phyloP scores from a whole-genome alignment of 2,113 vertebrate species.

The Apus apus region DNA sequence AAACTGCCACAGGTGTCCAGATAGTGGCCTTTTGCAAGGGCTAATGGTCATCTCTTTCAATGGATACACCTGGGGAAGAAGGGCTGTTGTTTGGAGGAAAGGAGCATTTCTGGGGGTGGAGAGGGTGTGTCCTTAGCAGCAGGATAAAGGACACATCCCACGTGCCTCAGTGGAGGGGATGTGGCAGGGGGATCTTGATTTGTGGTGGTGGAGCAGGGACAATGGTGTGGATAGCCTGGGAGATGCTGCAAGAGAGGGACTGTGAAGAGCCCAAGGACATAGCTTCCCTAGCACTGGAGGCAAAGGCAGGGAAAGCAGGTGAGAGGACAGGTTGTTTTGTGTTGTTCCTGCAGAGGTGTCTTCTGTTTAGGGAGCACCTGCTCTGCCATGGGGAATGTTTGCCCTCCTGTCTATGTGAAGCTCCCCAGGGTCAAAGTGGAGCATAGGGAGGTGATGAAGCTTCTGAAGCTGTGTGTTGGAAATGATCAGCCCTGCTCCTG shows the following conservation, averaged over 20 bases:
- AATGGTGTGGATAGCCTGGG: neutral
- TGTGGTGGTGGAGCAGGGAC: neutral
- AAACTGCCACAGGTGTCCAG: neutral
- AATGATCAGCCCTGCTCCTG: neutral
- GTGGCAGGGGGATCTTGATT: neutral
- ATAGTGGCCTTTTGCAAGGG: neutral
- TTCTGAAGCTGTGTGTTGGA: neutral
- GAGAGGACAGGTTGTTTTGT: neutral
- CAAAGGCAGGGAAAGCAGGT: neutral
- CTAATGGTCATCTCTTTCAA: neutral
- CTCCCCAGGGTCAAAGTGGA: neutral
- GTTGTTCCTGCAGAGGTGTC: neutral
- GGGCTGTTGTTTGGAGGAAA: neutral
- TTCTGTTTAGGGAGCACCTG: neutral
- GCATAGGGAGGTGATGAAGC: neutral
- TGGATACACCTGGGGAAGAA: neutral
- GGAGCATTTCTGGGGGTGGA: rapidly evolving
- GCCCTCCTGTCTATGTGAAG: neutral
- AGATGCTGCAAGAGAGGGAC: neutral
- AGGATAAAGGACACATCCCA: neutral
- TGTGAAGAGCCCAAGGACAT: neutral
- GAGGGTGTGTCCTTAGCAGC: neutral
- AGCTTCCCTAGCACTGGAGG: neutral
- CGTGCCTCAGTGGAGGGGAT: too few relatives aligned
- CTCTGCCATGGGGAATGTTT: neutral